phyloP scores from a whole-genome alignment of 2,888 invertebrate species.

The Nephrocerus scutellatus region DNA sequence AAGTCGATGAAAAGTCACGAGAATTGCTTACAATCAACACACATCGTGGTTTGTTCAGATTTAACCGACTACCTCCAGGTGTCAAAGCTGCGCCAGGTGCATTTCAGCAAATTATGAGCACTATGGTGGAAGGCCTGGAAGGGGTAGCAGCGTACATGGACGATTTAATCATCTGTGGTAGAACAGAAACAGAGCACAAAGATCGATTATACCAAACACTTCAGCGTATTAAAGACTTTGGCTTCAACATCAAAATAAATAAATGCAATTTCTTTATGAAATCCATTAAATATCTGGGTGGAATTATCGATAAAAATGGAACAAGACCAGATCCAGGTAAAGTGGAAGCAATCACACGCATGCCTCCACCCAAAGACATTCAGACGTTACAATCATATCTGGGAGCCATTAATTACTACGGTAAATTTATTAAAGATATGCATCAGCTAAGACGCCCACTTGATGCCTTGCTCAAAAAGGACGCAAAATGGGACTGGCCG shows the following conservation, averaged over 20 bases:
- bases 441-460: conserved; percentile 10
- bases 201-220: conserved; percentile 8
- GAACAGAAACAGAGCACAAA: conserved; percentile 12
- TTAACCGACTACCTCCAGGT: conserved; percentile 18
- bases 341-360: conserved; percentile 6
- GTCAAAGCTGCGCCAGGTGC: conserved; percentile 20
- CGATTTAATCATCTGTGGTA: conserved; percentile 19
- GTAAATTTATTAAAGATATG: conserved; percentile 14
- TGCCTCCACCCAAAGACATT: conserved; percentile 9
- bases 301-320: conserved; percentile 7
- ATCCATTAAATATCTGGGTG: conserved; percentile 11
- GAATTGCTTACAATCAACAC: conserved; percentile 20
- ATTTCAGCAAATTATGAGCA: conserved; percentile 18
- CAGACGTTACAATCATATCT: conserved; percentile 9
- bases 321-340: conserved; percentile 6
- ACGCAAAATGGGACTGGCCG: no score
- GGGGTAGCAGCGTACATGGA: conserved; percentile 16
- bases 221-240: conserved; percentile 11
- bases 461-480: conserved; percentile 7
- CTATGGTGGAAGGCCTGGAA: conserved; percentile 17
- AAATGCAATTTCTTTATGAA: conserved; percentile 17
- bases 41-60: conserved; percentile 17
- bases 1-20: conserved; percentile 20
- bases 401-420: conserved; percentile 17
- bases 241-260: conserved; percentile 13